A percentile compares a stretch with the other conserved stretches of the same genome.
Evolutionary conservation across 2,888 invertebrate genomes (phyloP).

Genomic region (Cheilosia urbana): DNA sequence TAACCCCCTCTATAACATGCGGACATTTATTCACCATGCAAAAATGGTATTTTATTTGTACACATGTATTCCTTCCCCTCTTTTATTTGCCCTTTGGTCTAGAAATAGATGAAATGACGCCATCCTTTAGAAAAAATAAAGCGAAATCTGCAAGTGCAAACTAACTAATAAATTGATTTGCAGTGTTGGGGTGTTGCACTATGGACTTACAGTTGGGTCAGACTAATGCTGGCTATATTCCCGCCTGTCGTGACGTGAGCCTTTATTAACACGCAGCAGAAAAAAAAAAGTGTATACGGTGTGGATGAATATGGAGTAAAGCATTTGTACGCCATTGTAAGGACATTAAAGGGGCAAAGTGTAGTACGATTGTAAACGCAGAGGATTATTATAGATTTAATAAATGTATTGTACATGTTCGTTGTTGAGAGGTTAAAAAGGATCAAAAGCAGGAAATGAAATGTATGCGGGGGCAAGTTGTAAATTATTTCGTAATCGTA

Average conservation of each 20-base stretch:
- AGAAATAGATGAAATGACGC: slow-evolving; percentile 13
- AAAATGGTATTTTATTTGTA: slow-evolving; percentile 32
- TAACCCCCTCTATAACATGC: slow-evolving; percentile 31
- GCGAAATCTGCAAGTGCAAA: slow-evolving; percentile 42
- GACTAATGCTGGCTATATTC: neutral
- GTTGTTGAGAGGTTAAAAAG: slow-evolving; percentile 13
- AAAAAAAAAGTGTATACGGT: neutral
- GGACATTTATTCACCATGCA: slow-evolving; percentile 35
- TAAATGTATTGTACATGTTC: slow-evolving; percentile 10
- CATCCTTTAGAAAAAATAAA: slow-evolving; percentile 1
- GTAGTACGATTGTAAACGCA: slow-evolving; percentile 44
- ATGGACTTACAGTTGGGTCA: slow-evolving; percentile 4
- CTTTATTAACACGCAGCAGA: slow-evolving; percentile 11
- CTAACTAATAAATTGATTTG: slow-evolving; percentile 66
- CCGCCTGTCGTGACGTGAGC: slow-evolving; percentile 1
- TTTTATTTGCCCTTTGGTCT: neutral
- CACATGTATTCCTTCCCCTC: neutral
- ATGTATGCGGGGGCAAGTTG: slow-evolving; percentile 23
- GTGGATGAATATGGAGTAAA: neutral
- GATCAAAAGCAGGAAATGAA: slow-evolving; percentile 17
- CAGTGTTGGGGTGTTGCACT: slow-evolving; percentile 8
- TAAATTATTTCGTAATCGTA: slow-evolving; percentile 58
- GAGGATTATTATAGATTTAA: slow-evolving; percentile 47
- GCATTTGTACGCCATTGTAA: slow-evolving; percentile 40
- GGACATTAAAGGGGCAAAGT: slow-evolving; percentile 49